Base-by-base conservation (phyloP, 2,888 invertebrate genomes). In the Scaptomyza cyrtandrae region DNA sequence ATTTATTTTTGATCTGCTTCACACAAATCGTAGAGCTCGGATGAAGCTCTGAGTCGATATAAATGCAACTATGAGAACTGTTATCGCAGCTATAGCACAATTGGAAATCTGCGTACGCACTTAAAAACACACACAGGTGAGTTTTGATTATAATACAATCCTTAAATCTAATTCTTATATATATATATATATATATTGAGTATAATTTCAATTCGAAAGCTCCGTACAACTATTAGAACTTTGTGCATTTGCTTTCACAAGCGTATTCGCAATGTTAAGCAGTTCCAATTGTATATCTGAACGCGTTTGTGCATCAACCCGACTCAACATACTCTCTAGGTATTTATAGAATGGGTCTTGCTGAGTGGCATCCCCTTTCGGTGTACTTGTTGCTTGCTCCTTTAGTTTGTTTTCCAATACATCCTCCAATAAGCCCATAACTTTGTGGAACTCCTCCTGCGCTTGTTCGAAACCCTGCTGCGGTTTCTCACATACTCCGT, bases 81-180 rank as follows among this genome's bases (percentile, higher is more conserved):
- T 91, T 94, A 94, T 72, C 94, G 98, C 82, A 97, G 97, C 59
- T 98, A 98, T 92, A 98, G 97, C 91, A 98, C 98, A 6, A 96
- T 97, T 79, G 98, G 98, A 55, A 98, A 98, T 93, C 93, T 98
- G 77, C 95, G 97, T 89, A 98, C 98, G 68, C 98, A 98, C 93
- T 95, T 97, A 94, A 98, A 98, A 93, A 98, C 98, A 61, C 98
- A 98, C 90, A 97, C 96, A 95, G 98, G 98, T 98, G 93, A 88
- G 84, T 50, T 37, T 9, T 0, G 9, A 7, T 1, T 16, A 9
- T 24, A 37, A 11, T 24, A 16, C 1, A 14, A 6, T 16, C 19
- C 0, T 37, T n/a, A 33, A 13, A 11, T 27, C 2, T 11, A 29
- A 13, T n/a, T 37, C 19, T n/a, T n/a, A 24, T 13, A 14, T 10